phyloP scores from a whole-genome alignment of 2,113 vertebrate species.

The Leptocoma aspasia region DNA sequence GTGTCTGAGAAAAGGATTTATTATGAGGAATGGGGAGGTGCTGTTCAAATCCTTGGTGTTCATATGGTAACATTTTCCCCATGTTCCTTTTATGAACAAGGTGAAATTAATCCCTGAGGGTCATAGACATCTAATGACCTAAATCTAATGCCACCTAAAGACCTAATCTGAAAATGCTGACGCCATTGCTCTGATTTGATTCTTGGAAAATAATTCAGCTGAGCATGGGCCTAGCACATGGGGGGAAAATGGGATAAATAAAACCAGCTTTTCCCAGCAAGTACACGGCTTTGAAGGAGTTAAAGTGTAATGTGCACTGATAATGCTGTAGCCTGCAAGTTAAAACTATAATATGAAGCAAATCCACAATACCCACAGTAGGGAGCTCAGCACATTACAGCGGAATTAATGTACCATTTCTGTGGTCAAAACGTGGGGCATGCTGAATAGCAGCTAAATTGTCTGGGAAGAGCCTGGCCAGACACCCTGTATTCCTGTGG shows the following conservation, averaged over 20 bases:
- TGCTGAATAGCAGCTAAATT: neutral
- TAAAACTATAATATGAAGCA: neutral
- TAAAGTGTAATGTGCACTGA: neutral
- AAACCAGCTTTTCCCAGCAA: neutral
- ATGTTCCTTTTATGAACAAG: neutral
- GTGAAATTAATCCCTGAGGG: neutral
- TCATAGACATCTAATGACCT: neutral
- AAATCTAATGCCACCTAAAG: neutral
- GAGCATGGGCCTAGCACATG: neutral
- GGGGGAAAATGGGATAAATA: neutral
- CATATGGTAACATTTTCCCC: fast-evolving
- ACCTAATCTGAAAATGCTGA: neutral
- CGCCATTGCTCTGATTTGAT: neutral
- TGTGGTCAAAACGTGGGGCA: neutral
- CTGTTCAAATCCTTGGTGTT: neutral
- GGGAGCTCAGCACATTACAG: neutral
- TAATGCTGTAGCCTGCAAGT: neutral
- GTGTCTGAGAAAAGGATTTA: neutral
- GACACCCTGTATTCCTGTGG: neutral
- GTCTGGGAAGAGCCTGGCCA: neutral
- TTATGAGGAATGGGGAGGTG: neutral
- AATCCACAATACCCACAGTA: neutral
- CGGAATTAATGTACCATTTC: neutral
- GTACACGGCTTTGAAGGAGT: neutral
- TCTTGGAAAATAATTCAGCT: neutral